Percentiles rank a stretch among this genome's conserved stretches.
phyloP scores from a whole-genome alignment of 2,113 vertebrate genomes.

The Hydropotes inermis region DNA sequence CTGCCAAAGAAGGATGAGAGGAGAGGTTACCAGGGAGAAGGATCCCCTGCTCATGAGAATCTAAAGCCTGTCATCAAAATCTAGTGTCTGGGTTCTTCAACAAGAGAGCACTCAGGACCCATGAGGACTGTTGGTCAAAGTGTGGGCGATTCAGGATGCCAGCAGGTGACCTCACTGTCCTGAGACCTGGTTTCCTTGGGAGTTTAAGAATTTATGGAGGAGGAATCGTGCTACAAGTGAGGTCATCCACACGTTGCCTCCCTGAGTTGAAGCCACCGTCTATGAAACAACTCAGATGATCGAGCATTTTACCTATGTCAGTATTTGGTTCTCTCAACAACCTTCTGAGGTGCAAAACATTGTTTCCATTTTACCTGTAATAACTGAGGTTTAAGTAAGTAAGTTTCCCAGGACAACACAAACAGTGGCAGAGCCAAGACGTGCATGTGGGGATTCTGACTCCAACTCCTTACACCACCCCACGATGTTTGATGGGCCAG shows the following conservation, averaged over 20 bases:
- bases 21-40: not conserved
- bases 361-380: not conserved
- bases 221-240: not conserved
- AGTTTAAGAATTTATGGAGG: not conserved
- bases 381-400: not conserved
- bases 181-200: not conserved
- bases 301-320: not conserved
- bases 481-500: fast-evolving
- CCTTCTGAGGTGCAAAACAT: not conserved
- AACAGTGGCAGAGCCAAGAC: not conserved
- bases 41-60: not conserved
- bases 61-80: not conserved
- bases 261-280: not conserved
- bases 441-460: not conserved
- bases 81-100: not conserved
- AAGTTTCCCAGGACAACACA: not conserved
- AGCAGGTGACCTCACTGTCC: not conserved
- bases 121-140: not conserved
- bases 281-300: not conserved
- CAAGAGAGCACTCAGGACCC: not conserved
- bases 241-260: not conserved
- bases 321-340: not conserved
- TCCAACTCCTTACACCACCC: not conserved
- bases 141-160: not conserved
- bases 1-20: not conserved